Percentiles rank a stretch among this genome's conserved stretches.
Conservation (phyloP, 1,140 invertebrate genomes). For the Heterodera schachtii region DNA sequence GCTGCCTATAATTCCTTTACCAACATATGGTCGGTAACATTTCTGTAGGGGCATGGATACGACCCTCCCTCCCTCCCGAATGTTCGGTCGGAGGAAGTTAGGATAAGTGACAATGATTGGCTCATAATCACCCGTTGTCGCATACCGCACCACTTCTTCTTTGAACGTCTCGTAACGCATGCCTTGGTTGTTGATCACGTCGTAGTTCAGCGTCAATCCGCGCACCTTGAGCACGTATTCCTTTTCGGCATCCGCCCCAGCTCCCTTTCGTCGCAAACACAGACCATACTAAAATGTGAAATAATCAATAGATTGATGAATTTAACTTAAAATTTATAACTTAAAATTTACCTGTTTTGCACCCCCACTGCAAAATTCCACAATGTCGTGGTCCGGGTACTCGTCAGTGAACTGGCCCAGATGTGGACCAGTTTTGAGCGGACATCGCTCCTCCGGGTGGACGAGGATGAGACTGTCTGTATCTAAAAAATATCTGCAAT, state of each 20-base stretch:
- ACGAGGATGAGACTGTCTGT: neutral
- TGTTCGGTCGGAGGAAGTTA: neutral
- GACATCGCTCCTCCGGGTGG: neutral
- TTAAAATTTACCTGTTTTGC: slow-evolving; percentile 2
- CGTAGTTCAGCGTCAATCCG: slow-evolving; percentile 9
- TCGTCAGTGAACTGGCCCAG: no score
- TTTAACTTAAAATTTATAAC: no score
- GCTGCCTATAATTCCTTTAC: neutral
- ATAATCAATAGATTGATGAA: no score
- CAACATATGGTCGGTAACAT: slow-evolving; percentile 8
- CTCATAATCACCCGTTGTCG: no score
- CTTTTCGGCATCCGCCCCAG: neutral
- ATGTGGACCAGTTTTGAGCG: neutral
- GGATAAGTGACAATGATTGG: neutral
- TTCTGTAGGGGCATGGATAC: neutral
- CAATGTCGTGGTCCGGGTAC: neutral
- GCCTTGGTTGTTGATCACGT: slow-evolving; percentile 6
- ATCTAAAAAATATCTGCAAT: neutral
- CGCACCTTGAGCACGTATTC: slow-evolving; percentile 11
- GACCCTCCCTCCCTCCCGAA: neutral
- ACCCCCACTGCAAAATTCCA: neutral
- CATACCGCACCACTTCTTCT: neutral
- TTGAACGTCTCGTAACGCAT: slow-evolving; percentile 7
- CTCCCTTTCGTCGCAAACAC: neutral
- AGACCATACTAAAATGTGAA: neutral